Percentiles rank a stretch among this genome's conserved stretches.
phyloP scores from a whole-genome alignment of 2,113 vertebrate genomes.

The Corythaixoides concolor region DNA sequence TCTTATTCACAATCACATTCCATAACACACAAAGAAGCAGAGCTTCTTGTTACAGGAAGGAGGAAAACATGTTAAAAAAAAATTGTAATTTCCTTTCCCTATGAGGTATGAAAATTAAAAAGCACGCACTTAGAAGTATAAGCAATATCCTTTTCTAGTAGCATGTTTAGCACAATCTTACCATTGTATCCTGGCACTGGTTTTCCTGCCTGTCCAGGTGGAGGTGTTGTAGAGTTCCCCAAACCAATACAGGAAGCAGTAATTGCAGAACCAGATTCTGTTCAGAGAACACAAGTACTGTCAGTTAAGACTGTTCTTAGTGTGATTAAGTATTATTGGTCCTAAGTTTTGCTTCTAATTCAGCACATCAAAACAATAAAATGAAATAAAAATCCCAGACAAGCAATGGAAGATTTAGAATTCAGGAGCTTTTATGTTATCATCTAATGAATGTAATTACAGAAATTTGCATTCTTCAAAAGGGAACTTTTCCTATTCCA shows the following conservation, averaged over 20 bases:
- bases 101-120: not conserved
- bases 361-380: not conserved
- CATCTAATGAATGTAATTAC: not conserved
- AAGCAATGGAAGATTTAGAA: not conserved
- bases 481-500: not conserved
- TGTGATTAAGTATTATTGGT: not conserved
- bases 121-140: not conserved
- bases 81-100: not conserved
- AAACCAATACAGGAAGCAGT: slow-evolving; percentile 89
- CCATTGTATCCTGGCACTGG: slow-evolving; percentile 94
- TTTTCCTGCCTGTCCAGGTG: slow-evolving; percentile 91
- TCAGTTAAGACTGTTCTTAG: not conserved
- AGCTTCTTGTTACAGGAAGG: not conserved
- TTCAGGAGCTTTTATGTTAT: not conserved
- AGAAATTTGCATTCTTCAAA: not conserved
- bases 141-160: not conserved
- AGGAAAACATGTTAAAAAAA: not conserved
- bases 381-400: not conserved
- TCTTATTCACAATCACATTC: not conserved
- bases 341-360: not conserved
- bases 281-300: not conserved
- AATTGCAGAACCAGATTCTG: slow-evolving; percentile 95
- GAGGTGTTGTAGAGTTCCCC: slow-evolving; percentile 86
- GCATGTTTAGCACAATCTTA: slow-evolving; percentile 60
- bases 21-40: not conserved